Evolutionary conservation across 2,888 invertebrate genomes (phyloP), one percentile per base, ranked within the genome.

Genomic region (Nomada ferruginata): DNA sequence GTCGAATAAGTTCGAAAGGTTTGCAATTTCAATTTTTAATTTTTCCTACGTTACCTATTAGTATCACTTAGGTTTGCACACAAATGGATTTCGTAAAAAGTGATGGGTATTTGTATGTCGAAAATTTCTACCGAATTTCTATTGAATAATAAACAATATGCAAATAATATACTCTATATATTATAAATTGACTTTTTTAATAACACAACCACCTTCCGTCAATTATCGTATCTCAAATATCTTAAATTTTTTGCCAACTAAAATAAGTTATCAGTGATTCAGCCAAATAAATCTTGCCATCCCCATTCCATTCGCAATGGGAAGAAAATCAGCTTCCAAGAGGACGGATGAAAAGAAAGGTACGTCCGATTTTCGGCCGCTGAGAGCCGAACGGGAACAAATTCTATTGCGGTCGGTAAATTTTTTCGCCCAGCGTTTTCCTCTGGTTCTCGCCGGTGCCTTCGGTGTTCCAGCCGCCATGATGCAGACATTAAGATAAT

Each of bases 401-500:
- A 83, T 73, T 83, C 73, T 73, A 77, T 77, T 59, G 65, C 64
- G 50, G 18, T 11, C 65, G 55, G 55, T 79, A 79, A 87, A 87
- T 53, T 78, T 78, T 78, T 78, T 82, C 70, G 55, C 18, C 50
- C 26, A 26, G n/a, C 42, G 2, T 61, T 79, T 69, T 52, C 63
- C 74, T 29, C 44, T 36, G 36, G 53, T 64, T 70, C 69, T 68
- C 57, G 76, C 52, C 73, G 52, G 15, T 72, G 59, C 69, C 76
- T 60, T 53, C 42, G 70, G 70, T 53, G 57, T 26, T 52, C 13
- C 64, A n/a, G 55, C 63, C 60, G 64, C 61, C 76, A 70, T 64
- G 79, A 87, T 83, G 79, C 80, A 85, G 83, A 89, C 87, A 83
- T 87, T 87, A 85, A 78, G 76, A 87, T 87, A 89, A 89, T 87